Base-by-base conservation (phyloP, 2,888 invertebrate species). In the Pristionchus entomophagus region DNA sequence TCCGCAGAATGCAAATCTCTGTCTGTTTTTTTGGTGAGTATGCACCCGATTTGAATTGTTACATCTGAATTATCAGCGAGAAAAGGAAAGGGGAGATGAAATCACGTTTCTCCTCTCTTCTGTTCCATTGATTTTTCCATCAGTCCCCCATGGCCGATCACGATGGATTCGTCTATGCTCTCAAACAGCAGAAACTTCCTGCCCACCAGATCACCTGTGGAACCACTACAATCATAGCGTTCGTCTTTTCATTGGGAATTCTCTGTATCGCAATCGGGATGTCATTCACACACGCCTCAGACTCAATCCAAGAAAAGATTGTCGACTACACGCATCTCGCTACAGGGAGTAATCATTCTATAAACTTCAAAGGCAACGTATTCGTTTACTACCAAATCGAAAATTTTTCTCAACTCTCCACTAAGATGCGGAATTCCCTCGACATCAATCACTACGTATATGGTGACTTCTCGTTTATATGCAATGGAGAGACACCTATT, bases 181-280 rank as follows among this genome's bases (percentile, higher is more conserved):
- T 73, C 41, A 41, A 73, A 14, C 73, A 73, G 6, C 41, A 73
- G 41, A 73, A 73, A n/a, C n/a, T 73, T 73, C 73, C 73, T 6
- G 17, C 73, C n/a, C 22, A n/a, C 41, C 73, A 41, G 10, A 12
- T n/a, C 5, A 12, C 38, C 41, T 41, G 29, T 35, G n/a, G 41
- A 6, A n/a, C 41, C 8, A n/a, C 14, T 35, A 22, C 35, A 38
- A 10, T 73, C 41, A 32, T 73, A n/a, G 8, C 8, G 4, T 19
- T 41, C 41, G 35, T 35, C 0, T 73, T 73, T n/a, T 41, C 35
- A 17, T 22, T 73, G 19, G 73, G 73, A 41, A n/a, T 73, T 73
- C 22, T 73, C 5, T 73, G 73, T n/a, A 32, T 73, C n/a, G 73
- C n/a, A 73, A 73, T 73, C 41, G 73, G 73, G 26, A 41, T 41